A percentile compares a stretch with the other conserved stretches of the same genome.
Conservation (phyloP, 2,888 invertebrate species). For the Onchidella celtica region DNA sequence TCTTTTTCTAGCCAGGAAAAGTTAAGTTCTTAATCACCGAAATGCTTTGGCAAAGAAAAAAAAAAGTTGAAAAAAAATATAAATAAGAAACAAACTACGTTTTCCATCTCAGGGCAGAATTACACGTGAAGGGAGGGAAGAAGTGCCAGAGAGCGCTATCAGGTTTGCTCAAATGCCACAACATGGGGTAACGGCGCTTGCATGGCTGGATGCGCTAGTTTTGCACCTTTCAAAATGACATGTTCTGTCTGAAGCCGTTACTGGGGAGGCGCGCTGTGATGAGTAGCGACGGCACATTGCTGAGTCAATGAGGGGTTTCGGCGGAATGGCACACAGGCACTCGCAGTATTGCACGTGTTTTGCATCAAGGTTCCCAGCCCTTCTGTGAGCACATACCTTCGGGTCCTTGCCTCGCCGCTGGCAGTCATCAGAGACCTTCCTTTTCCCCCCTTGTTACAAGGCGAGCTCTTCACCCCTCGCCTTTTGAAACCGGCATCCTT, state of each 20-base stretch:
- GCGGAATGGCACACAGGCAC: conserved; percentile 12
- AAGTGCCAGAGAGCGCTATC: background rate
- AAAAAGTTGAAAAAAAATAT: background rate
- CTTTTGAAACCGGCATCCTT: background rate
- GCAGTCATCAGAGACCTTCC: conserved; percentile 27
- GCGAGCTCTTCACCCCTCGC: background rate
- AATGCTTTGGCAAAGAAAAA: too few relatives aligned
- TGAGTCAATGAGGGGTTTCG: background rate
- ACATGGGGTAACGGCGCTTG: background rate
- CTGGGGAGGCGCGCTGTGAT: background rate
- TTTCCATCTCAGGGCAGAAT: background rate
- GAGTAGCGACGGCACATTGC: background rate
- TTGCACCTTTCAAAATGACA: background rate
- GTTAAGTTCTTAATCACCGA: too few relatives aligned
- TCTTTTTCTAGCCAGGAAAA: too few relatives aligned
- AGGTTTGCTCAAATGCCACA: background rate
- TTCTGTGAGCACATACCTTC: background rate
- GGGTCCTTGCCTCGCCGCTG: conserved; percentile 2
- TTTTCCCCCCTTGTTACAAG: background rate
- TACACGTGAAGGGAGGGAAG: background rate
- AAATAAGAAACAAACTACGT: background rate
- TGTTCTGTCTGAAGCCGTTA: background rate
- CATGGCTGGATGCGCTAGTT: background rate
- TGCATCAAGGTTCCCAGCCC: background rate
- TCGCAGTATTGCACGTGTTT: conserved; percentile 11